Percentiles rank a stretch among this genome's conserved stretches.
Conservation (phyloP, 1,140 invertebrate genomes). For the Trypoxylus dichotomus region DNA sequence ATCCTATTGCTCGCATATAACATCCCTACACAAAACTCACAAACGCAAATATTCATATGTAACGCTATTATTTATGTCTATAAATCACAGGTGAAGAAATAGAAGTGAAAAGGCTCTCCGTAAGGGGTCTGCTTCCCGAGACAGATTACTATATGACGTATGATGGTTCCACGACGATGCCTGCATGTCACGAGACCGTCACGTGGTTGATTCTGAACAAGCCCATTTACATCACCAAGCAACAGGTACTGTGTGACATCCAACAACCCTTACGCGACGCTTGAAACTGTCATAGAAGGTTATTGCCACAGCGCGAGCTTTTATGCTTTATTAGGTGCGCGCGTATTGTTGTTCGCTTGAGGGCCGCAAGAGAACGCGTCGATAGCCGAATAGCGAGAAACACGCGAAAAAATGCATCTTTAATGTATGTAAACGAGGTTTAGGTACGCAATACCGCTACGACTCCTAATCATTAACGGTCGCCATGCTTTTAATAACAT, state of each 20-base stretch:
- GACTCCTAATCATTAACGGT: neutral
- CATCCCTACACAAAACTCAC: neutral
- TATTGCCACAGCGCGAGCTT: conserved; percentile 31
- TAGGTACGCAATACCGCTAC: neutral
- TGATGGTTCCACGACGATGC: conserved; percentile 93
- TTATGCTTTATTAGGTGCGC: conserved; percentile 22
- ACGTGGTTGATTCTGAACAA: conserved; percentile 97
- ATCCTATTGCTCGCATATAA: too few relatives aligned
- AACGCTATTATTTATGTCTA: conserved; percentile 14
- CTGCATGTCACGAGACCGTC: conserved; percentile 89
- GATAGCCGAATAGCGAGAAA: neutral
- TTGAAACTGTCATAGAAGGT: conserved; percentile 36
- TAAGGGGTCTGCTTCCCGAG: conserved; percentile 83
- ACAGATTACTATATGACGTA: conserved; percentile 97
- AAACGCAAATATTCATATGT: neutral
- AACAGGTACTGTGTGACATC: conserved; percentile 69
- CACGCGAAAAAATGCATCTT: neutral
- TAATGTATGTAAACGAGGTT: neutral
- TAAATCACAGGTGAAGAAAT: conserved; percentile 70
- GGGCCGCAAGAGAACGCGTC: neutral
- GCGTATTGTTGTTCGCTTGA: conserved; percentile 1
- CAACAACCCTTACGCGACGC: conserved; percentile 32
- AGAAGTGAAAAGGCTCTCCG: conserved; percentile 78
- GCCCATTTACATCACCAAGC: conserved; percentile 93
- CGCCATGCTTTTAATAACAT: neutral